phyloP scores from a whole-genome alignment of 2,797 vertebrate genomes.

The Cetoscarus ocellatus region DNA sequence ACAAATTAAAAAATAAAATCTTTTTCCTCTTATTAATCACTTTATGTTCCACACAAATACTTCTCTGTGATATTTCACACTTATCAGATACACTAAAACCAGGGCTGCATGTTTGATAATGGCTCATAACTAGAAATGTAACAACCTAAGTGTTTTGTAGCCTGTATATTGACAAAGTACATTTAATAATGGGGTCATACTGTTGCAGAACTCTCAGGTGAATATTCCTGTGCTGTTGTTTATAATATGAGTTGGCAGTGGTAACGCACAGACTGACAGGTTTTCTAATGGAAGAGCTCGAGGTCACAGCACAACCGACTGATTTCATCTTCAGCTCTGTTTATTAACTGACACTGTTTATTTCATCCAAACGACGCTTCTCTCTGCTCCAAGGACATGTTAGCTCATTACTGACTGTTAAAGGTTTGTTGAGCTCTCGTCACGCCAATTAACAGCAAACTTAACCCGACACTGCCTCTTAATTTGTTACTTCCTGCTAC shows the following conservation, averaged over 20 bases:
- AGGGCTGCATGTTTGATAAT: slow-evolving; percentile 4
- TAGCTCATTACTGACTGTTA: slow-evolving; percentile 74
- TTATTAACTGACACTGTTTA: slow-evolving; percentile 72
- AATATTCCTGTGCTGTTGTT: background rate
- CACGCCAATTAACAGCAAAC: slow-evolving; percentile 76
- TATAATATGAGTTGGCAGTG: slow-evolving; percentile 35
- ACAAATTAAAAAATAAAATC: background rate
- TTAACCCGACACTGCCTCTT: slow-evolving; percentile 70
- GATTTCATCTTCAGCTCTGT: slow-evolving; percentile 54
- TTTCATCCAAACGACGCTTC: slow-evolving; percentile 54
- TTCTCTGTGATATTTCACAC: background rate
- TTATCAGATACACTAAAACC: background rate
- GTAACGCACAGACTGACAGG: slow-evolving; percentile 46
- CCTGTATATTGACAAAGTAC: background rate
- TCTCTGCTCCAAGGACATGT: slow-evolving; percentile 70
- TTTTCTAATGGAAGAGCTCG: slow-evolving; percentile 37
- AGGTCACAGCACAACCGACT: slow-evolving; percentile 30
- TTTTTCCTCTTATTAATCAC: background rate
- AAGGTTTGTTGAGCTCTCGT: slow-evolving; percentile 67
- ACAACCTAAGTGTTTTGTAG: slow-evolving; percentile 13
- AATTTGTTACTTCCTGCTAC: slow-evolving; percentile 65
- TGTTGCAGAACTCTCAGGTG: slow-evolving; percentile 22
- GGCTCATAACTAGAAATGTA: background rate
- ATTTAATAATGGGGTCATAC: slow-evolving; percentile 17
- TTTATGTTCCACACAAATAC: background rate